Conservation (phyloP, 30 jellyfish, hydroid and myxozoan species). For the Pseudorhiza aurosa region DNA sequence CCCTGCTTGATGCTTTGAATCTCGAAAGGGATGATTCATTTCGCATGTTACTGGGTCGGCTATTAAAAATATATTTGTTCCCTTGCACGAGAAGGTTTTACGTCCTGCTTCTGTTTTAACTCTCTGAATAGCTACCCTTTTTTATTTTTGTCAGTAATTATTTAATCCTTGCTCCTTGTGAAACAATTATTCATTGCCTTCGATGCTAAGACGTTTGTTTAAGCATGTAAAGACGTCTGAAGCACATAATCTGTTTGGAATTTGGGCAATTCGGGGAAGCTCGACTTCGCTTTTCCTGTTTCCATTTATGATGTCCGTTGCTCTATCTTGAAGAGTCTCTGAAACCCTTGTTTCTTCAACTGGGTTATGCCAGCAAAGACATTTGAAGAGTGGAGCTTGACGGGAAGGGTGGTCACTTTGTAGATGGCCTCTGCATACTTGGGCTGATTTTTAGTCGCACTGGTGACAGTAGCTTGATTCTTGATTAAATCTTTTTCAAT, state of each 20-base stretch:
- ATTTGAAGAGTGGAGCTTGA: not conserved
- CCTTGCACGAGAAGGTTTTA: too few species aligned
- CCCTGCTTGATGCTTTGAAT: conserved; percentile 11
- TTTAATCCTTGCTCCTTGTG: not conserved
- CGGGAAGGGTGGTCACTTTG: not conserved
- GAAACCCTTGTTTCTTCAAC: not conserved
- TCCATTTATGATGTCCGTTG: not conserved
- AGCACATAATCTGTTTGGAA: conserved; percentile 20
- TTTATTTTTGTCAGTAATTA: conserved; percentile 8
- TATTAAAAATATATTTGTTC: too few species aligned
- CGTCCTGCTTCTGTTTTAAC: conserved; percentile 21
- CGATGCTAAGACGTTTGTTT: conserved; percentile 20
- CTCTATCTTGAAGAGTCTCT: not conserved
- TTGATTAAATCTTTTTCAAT: not conserved
- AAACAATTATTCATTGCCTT: conserved; percentile 16
- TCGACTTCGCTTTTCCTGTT: too few species aligned
- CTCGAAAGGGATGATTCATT: conserved; percentile 17
- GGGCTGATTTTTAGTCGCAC: not conserved
- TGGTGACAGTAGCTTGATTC: not conserved
- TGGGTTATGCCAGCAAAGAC: conserved; percentile 2
- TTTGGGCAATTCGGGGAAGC: too few species aligned
- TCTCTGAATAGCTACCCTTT: not conserved
- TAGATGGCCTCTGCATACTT: not conserved
- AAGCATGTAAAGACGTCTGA: not conserved
- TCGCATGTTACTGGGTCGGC: too few species aligned